Conservation (phyloP, 2,797 vertebrate species). For the Ctenopoma multispine region DNA sequence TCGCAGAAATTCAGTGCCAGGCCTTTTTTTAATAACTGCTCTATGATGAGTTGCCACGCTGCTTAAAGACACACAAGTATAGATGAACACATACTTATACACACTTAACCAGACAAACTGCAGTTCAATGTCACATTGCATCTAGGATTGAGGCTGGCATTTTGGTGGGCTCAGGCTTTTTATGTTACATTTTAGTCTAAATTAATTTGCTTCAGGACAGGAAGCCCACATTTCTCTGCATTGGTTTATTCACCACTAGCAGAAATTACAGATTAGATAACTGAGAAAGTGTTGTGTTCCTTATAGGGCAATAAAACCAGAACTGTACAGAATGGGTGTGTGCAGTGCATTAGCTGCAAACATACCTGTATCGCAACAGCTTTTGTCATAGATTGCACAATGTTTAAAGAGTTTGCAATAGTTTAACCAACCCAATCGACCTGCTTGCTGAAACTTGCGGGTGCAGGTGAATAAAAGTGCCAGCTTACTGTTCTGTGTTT, state of each 20-base stretch:
- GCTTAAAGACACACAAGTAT: slow-evolving; percentile 22
- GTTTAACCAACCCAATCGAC: slow-evolving; percentile 15
- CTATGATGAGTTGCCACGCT: slow-evolving; percentile 34
- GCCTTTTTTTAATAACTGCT: slow-evolving; percentile 37
- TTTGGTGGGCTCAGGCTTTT: not conserved
- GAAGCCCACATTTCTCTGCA: not conserved
- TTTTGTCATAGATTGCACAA: slow-evolving; percentile 57
- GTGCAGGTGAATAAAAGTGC: not conserved
- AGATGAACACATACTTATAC: slow-evolving; percentile 7
- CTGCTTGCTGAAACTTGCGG: slow-evolving; percentile 54
- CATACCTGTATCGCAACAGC: slow-evolving; percentile 26
- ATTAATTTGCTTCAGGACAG: slow-evolving; percentile 14
- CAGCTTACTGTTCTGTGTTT: not conserved
- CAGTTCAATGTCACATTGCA: slow-evolving; percentile 45
- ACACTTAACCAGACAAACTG: slow-evolving; percentile 56
- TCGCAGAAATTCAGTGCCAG: slow-evolving; percentile 39
- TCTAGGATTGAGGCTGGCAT: slow-evolving; percentile 5
- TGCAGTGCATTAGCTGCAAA: slow-evolving; percentile 27
- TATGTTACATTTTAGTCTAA: slow-evolving; percentile 21
- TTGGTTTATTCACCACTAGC: not conserved
- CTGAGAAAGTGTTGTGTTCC: slow-evolving; percentile 7
- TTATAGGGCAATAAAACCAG: slow-evolving; percentile 23
- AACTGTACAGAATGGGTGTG: slow-evolving; percentile 33
- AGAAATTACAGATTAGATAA: slow-evolving; percentile 19
- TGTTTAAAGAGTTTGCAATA: slow-evolving; percentile 41